A percentile compares a stretch with the other conserved stretches of the same genome.
Evolutionary conservation across 2,797 vertebrate genomes (phyloP).

Genomic region (Cyclopterus lumpus): DNA sequence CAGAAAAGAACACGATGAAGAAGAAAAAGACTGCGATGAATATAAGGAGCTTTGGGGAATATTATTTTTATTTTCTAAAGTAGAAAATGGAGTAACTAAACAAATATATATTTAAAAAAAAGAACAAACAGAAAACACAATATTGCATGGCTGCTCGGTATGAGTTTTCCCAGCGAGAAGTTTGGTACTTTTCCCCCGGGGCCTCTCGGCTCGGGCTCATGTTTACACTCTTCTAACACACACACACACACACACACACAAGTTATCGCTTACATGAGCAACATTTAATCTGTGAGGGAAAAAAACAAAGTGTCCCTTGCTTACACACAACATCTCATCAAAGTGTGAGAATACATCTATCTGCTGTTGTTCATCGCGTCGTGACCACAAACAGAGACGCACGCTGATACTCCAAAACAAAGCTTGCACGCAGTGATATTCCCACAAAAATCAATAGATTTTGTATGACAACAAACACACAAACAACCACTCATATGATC

Average conservation of each 20-base stretch:
- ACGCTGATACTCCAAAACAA: not conserved
- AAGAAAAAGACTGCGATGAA: not conserved
- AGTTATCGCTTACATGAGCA: slow-evolving; percentile 38
- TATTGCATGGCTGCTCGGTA: not conserved
- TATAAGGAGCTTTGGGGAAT: not conserved
- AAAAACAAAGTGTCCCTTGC: slow-evolving; percentile 7
- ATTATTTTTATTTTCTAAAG: not conserved
- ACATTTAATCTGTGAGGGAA: slow-evolving; percentile 32
- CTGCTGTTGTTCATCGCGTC: slow-evolving; percentile 10
- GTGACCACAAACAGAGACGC: slow-evolving; percentile 5
- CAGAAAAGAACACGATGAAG: not conserved
- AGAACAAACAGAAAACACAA: slow-evolving; percentile 16
- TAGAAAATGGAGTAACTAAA: not conserved
- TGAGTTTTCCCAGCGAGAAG: slow-evolving; percentile 50
- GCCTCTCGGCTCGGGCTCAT: slow-evolving; percentile 58
- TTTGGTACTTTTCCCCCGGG: slow-evolving; percentile 46
- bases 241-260: slow-evolving; percentile 22
- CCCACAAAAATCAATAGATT: not conserved
- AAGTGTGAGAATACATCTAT: slow-evolving; percentile 1
- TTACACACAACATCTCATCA: slow-evolving; percentile 29
- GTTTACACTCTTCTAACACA: slow-evolving; percentile 48
- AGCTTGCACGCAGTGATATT: not conserved
- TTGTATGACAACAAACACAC: not conserved
- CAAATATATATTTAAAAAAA: not conserved
- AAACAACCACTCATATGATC: slow-evolving; percentile 36